phyloP scores from a whole-genome alignment of 2,888 invertebrate species.

The Aleiodes alternator region DNA sequence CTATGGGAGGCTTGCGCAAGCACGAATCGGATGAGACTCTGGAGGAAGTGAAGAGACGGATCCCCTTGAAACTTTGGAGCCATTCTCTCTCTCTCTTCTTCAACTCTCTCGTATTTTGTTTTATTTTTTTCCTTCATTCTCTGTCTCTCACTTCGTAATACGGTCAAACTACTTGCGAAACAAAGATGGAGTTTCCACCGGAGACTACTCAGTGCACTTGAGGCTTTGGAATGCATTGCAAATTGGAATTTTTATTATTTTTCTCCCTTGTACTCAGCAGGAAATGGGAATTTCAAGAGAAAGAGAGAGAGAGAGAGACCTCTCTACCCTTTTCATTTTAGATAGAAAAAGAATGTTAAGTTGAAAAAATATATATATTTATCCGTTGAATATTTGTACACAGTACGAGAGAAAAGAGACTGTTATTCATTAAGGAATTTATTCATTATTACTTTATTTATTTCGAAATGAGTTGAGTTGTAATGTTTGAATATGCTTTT shows the following conservation, averaged over 20 bases:
- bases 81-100: constrained; percentile 15
- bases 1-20: constrained; percentile 22
- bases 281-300: constrained; percentile 32
- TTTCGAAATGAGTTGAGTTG: not conserved
- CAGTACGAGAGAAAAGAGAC: not conserved
- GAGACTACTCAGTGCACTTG: constrained; percentile 22
- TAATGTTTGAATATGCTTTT: not conserved
- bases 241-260: constrained; percentile 52
- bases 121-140: not conserved
- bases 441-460: not conserved
- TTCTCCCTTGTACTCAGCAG: constrained; percentile 27
- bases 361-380: constrained; percentile 14
- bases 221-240: constrained; percentile 38
- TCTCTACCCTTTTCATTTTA: constrained; percentile 1
- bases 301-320: no score
- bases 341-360: constrained; percentile 10
- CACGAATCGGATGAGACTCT: constrained; percentile 34
- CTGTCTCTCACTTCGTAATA: constrained; percentile 47
- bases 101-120: not conserved
- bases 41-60: constrained; percentile 36
- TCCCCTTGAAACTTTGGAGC: constrained; percentile 37
- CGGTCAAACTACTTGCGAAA: constrained; percentile 50
- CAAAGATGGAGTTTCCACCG: constrained; percentile 46
- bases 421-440: not conserved
- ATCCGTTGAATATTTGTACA: not conserved